Base-by-base conservation (phyloP, 2,113 vertebrate species). In the Aegotheles bennettii region DNA sequence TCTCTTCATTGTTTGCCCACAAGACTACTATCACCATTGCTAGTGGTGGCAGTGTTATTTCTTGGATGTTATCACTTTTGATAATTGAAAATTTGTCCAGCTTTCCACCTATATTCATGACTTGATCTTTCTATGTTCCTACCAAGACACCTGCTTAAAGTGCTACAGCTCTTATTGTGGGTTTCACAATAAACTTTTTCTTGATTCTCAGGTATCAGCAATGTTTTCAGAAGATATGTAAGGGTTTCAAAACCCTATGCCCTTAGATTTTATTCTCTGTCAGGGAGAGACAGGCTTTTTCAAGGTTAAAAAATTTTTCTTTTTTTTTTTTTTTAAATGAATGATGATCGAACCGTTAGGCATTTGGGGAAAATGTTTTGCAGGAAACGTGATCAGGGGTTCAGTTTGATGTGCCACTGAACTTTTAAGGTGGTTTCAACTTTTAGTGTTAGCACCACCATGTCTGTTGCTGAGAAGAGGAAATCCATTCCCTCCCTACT, bases 401-500 rank as follows among this genome's bases (percentile, higher is more conserved):
- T 19, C 57, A 82, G 28, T 73, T 25, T 28, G 20, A 69, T 29
- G 29, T 48, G 7, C 23, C 47, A 47, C 20, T 74, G 75, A 67
- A 90, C 45, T 83, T 57, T 15, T 71, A 48, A 48, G 43, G 35
- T 2, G 1, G 10, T 65, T 79, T 90, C 23, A 69, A 36, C 20
- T 81, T 79, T 54, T 65, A 81, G 42, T 61, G 56, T 53, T 84
- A 45, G 14, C 33, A 65, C 8, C 8, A 65, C 17, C 18, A 5
- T 38, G 48, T 56, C n/a, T 43, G 18, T 59, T 42, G 16, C 35
- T 63, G 56, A 57, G 45, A 76, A 87, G 11, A 61, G 16, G 29
- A 82, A 76, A 73, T 56, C 40, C 68, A 9, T 87, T 31, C 3
- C 12, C 16, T 2, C 4, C 3, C 6, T 7, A 0, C 1, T 38